phyloP scores from a whole-genome alignment of 2,888 invertebrate genomes.

The Nudaria mundana region DNA sequence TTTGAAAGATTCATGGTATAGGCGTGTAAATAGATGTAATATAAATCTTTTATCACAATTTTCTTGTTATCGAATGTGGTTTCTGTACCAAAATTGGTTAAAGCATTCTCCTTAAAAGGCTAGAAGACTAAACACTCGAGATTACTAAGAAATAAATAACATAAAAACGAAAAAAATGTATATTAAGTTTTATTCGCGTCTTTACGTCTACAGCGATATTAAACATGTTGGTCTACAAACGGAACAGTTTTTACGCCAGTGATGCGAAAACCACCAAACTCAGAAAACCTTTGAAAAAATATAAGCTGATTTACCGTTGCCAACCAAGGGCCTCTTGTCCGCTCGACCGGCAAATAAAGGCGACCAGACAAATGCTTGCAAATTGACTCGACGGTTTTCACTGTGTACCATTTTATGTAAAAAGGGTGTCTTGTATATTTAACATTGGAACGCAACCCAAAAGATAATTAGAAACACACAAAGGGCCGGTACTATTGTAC shows the following conservation, averaged over 20 bases:
- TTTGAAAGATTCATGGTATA: too few relatives aligned
- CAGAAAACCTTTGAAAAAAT: conserved; percentile 77
- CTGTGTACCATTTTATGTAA: conserved; percentile 62
- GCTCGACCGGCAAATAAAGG: conserved; percentile 77
- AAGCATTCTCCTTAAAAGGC: too few relatives aligned
- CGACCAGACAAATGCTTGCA: conserved; percentile 78
- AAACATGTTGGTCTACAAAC: conserved; percentile 54
- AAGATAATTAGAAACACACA: conserved; percentile 32
- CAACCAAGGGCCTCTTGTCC: conserved; percentile 61
- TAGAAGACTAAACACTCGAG: too few relatives aligned
- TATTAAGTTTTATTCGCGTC: conserved; percentile 9
- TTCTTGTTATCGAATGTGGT: too few relatives aligned
- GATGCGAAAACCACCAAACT: conserved; percentile 71
- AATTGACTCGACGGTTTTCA: conserved; percentile 78
- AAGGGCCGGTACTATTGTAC: too few relatives aligned
- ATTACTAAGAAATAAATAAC: too few relatives aligned
- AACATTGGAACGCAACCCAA: conserved; percentile 31
- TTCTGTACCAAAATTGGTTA: too few relatives aligned
- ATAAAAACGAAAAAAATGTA: conserved; percentile 18
- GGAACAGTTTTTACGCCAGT: conserved; percentile 66
- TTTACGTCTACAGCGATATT: conserved; percentile 36
- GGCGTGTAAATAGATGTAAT: too few relatives aligned
- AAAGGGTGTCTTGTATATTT: conserved; percentile 30
- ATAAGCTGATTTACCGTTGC: conserved; percentile 78
- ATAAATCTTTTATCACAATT: too few relatives aligned